Evolutionary conservation across 2,113 vertebrate species (phyloP).

Genomic region (Ifrita kowaldi): DNA sequence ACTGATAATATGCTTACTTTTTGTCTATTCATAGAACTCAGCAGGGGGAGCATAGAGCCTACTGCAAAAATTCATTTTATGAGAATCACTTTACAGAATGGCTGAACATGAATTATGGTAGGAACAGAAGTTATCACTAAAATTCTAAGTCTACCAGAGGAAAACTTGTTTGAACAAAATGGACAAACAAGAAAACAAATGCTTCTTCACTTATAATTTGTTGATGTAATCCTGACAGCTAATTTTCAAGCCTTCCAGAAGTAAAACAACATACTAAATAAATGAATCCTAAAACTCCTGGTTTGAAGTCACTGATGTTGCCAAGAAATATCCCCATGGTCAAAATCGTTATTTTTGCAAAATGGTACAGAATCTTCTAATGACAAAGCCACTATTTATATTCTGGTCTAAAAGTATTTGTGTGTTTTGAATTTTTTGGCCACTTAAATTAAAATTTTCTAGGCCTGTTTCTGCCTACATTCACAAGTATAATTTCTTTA

Average conservation of each 20-base stretch:
- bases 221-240: background rate
- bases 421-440: background rate
- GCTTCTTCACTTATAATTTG: background rate
- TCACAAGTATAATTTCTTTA: background rate
- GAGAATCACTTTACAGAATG: background rate
- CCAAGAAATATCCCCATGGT: background rate
- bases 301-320: background rate
- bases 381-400: background rate
- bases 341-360: background rate
- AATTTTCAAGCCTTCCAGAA: background rate
- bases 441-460: background rate
- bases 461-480: background rate
- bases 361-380: background rate
- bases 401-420: background rate
- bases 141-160: background rate
- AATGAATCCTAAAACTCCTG: background rate
- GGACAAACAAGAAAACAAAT: background rate
- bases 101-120: background rate
- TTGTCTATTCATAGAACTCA: background rate
- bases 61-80: background rate
- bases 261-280: background rate
- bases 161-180: background rate
- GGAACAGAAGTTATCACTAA: background rate
- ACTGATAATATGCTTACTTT: background rate
- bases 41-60: constrained; percentile 27